phyloP scores from a whole-genome alignment of 2,797 vertebrate species.

The Neosalanx taihuensis region DNA sequence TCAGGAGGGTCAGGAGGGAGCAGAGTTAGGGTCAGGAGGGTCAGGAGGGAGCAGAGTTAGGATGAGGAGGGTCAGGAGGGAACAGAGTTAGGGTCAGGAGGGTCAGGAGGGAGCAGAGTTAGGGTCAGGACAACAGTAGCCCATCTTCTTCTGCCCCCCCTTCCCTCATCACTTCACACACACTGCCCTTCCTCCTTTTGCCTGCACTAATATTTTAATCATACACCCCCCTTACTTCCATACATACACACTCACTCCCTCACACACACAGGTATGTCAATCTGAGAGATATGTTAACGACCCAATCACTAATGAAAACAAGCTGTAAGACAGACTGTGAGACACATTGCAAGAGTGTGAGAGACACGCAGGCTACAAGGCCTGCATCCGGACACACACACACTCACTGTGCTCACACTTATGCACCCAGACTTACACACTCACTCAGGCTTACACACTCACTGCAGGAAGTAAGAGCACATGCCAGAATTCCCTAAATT shows the following conservation, averaged over 20 bases:
- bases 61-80: no score
- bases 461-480: neutral
- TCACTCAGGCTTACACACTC: constrained; percentile 3
- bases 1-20: no score
- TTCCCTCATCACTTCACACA: neutral
- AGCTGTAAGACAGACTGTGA: constrained; percentile 21
- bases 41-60: no score
- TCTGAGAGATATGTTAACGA: constrained; percentile 19
- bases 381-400: constrained; percentile 3
- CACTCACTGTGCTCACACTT: constrained; percentile 8
- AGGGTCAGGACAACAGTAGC: neutral
- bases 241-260: neutral
- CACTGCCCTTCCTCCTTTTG: neutral
- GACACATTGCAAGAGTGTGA: neutral
- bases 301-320: constrained; percentile 31
- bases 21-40: no score
- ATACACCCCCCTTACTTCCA: neutral
- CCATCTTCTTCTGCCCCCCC: neutral
- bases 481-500: constrained; percentile 6
- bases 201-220: neutral
- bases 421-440: constrained; percentile 10
- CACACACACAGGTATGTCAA: constrained; percentile 8
- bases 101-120: neutral
- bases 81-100: no score
- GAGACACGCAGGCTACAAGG: neutral